Conservation (phyloP, 2,113 vertebrate genomes). For the Lutjanus erythropterus region DNA sequence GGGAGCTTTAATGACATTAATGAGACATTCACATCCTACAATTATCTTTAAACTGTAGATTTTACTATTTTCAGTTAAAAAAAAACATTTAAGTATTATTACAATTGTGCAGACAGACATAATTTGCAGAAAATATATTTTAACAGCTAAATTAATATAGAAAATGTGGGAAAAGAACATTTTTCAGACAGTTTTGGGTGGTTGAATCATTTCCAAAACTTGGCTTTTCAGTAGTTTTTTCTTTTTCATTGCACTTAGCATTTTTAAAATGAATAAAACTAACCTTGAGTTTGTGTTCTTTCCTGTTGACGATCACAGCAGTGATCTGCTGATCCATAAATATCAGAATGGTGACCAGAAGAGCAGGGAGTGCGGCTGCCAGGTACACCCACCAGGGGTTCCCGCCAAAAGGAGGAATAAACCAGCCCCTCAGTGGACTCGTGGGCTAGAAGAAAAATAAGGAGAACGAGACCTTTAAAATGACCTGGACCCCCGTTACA, state of each 20-base stretch:
- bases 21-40: background rate
- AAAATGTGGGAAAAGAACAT: background rate
- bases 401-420: slow-evolving; percentile 92
- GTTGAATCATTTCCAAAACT: background rate
- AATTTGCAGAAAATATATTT: background rate
- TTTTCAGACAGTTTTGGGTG: background rate
- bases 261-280: background rate
- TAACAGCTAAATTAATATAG: background rate
- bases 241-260: background rate
- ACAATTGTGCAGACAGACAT: too few species aligned
- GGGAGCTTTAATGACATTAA: background rate
- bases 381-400: slow-evolving; percentile 99
- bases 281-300: slow-evolving; percentile 98
- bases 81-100: too few species aligned
- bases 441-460: slow-evolving; percentile 87
- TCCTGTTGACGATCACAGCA: slow-evolving; percentile 97
- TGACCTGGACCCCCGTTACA: background rate
- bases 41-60: too few species aligned
- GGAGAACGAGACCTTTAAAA: slow-evolving; percentile 3
- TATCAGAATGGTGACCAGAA: slow-evolving; percentile 97
- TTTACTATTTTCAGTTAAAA: too few species aligned
- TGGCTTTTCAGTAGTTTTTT: background rate
- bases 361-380: slow-evolving; percentile 91
- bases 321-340: slow-evolving; percentile 99
- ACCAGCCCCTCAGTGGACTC: slow-evolving; percentile 91